phyloP scores from a whole-genome alignment of 2,113 vertebrate species.

The human (Homo sapiens) region DNA sequence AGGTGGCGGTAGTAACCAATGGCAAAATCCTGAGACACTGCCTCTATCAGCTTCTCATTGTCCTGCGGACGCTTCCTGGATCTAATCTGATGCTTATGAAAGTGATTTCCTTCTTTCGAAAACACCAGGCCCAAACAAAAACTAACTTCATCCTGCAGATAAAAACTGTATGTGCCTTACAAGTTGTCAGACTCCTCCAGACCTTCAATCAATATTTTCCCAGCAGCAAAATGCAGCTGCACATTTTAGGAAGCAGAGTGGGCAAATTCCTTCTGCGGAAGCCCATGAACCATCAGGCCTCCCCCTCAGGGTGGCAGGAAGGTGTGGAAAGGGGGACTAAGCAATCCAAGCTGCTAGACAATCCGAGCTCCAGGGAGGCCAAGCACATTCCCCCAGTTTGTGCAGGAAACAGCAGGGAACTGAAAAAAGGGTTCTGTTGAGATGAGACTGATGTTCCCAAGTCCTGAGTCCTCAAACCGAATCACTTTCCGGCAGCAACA shows the following conservation, averaged over 20 bases:
- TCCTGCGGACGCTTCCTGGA: constrained; percentile 51
- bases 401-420: not conserved
- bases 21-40: not conserved
- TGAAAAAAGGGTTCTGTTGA: not conserved
- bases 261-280: accelerated
- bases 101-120: constrained; percentile 67
- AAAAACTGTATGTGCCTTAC: constrained; percentile 61
- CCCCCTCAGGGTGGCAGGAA: not conserved
- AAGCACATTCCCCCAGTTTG: not conserved
- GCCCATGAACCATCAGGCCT: not conserved
- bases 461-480: not conserved
- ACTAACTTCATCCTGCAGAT: constrained; percentile 73
- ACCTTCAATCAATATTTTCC: not conserved
- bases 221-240: not conserved
- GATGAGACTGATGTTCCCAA: not conserved
- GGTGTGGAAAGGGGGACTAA: not conserved
- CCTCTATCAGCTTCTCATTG: not conserved
- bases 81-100: constrained; percentile 69
- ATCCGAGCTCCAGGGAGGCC: not conserved
- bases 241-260: not conserved
- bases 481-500: not conserved
- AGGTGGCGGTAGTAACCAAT: constrained; percentile 80
- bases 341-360: not conserved
- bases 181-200: not conserved
- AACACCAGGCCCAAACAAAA: constrained; percentile 52